Evolutionary conservation across 2,888 invertebrate species (phyloP).

Genomic region (Agrilus cyanescens): DNA sequence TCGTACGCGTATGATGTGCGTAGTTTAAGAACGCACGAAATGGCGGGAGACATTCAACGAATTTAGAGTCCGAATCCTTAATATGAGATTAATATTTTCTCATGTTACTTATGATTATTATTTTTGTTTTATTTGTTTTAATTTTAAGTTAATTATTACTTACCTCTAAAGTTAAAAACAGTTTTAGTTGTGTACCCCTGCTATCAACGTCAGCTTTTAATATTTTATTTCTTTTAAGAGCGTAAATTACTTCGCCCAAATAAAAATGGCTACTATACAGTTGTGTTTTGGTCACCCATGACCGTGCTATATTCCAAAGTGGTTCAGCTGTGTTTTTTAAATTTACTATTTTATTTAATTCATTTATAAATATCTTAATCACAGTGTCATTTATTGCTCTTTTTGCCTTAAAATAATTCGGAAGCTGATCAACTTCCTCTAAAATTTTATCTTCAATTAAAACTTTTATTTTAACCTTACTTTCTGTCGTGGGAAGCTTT

Average conservation of each 20-base stretch:
- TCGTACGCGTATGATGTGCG: no score
- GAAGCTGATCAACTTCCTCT: constrained; percentile 7
- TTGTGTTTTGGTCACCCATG: constrained; percentile 31
- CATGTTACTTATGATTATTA: neutral
- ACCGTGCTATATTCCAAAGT: constrained; percentile 31
- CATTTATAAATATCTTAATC: constrained; percentile 20
- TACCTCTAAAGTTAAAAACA: constrained; percentile 64
- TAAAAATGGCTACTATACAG: constrained; percentile 33
- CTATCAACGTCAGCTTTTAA: constrained; percentile 65
- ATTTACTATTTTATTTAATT: constrained; percentile 9
- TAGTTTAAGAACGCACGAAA: no score
- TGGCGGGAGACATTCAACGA: no score
- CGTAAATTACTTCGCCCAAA: constrained; percentile 52
- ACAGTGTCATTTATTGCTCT: constrained; percentile 10
- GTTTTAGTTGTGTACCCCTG: constrained; percentile 83
- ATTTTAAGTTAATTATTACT: constrained; percentile 19
- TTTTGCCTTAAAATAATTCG: constrained; percentile 7
- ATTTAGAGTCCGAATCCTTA: neutral
- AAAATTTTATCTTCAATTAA: constrained; percentile 18
- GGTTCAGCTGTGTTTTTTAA: constrained; percentile 4
- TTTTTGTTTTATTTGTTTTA: neutral
- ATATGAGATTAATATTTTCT: neutral
- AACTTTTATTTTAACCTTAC: constrained; percentile 19
- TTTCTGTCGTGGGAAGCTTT: constrained; percentile 21
- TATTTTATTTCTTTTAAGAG: constrained; percentile 55